These are phyloP conservation scores for Drosophila bifasciata DNA, from an alignment of 1,140 invertebrate genomes.

Conservation along the genomic window DNA sequence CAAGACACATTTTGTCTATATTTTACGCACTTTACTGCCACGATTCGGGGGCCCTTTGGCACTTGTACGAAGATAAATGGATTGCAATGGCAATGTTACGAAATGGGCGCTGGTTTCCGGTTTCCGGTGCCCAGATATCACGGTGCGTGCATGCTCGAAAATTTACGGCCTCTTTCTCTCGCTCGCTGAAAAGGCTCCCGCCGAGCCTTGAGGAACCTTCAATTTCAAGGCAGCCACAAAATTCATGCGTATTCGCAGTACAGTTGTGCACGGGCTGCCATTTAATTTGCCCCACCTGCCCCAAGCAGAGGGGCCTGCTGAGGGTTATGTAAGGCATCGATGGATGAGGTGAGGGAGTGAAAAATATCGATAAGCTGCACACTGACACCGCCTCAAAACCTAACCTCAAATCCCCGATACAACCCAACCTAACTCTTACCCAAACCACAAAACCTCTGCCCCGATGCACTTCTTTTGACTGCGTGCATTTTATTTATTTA, in stretches of 20 bases:
- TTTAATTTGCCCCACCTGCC: constrained; percentile 19
- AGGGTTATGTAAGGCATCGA: constrained; percentile 37
- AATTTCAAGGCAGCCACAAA: constrained; percentile 65
- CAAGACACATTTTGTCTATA: constrained; percentile 57
- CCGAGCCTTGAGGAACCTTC: constrained; percentile 38
- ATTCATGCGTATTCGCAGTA: constrained; percentile 46
- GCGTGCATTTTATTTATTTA: constrained; percentile 77
- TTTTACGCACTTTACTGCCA: constrained; percentile 66
- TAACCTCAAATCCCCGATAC: constrained; percentile 11
- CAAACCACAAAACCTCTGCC: neutral
- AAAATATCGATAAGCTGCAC: constrained; percentile 74
- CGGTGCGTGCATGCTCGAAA: constrained; percentile 36
- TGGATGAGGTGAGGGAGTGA: constrained; percentile 24
- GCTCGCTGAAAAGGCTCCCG: too few species aligned
- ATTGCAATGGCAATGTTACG: constrained; percentile 48
- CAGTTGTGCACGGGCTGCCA: constrained; percentile 54
- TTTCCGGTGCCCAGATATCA: constrained; percentile 64
- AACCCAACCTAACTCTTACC: too few species aligned
- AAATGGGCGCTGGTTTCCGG: constrained; percentile 77
- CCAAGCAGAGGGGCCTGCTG: constrained; percentile 2
- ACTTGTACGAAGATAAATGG: constrained; percentile 51
- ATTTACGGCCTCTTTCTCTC: constrained; percentile 65
- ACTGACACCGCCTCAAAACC: constrained; percentile 9
- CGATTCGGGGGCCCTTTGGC: constrained; percentile 36
- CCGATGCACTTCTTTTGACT: constrained; percentile 42